Conservation (phyloP, 2,113 vertebrate genomes). For the Patagioenas fasciata region DNA sequence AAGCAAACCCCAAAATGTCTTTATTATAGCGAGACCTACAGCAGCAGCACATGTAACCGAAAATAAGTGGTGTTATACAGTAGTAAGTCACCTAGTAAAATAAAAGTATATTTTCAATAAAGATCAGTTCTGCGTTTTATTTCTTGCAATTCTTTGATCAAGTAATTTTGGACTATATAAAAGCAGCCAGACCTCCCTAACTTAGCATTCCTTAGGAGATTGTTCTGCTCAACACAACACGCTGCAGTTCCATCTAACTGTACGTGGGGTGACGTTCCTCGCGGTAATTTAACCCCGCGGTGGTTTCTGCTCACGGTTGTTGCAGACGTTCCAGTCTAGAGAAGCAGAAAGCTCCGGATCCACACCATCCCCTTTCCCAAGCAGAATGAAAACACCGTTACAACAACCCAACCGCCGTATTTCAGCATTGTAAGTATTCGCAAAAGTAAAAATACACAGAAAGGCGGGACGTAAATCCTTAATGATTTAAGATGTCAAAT, state of each 20-base stretch:
- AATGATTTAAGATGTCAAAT: neutral
- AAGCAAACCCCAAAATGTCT: conserved; percentile 39
- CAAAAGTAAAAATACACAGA: neutral
- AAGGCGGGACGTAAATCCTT: neutral
- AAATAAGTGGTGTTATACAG: conserved; percentile 25
- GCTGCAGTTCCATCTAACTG: neutral
- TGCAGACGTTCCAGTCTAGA: neutral
- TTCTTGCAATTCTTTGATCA: conserved; percentile 59
- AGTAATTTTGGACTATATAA: conserved; percentile 62
- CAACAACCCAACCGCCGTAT: neutral
- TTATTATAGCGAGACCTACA: conserved; percentile 31
- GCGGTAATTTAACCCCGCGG: accelerated
- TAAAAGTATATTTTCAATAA: conserved; percentile 58
- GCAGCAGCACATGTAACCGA: conserved; percentile 21
- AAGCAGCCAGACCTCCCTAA: conserved; percentile 38
- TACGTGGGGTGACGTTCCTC: neutral
- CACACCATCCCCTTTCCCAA: neutral
- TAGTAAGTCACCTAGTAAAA: conserved; percentile 62
- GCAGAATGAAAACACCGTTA: neutral
- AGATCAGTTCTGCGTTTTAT: conserved; percentile 55
- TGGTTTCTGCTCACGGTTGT: neutral
- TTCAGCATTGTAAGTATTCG: neutral
- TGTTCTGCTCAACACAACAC: neutral
- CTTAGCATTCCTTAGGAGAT: conserved; percentile 1
- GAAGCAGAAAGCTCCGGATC: neutral